These are phyloP conservation scores for Takifugu flavidus DNA, from an alignment of 2,113 vertebrate genomes.

Conservation along the genomic window DNA sequence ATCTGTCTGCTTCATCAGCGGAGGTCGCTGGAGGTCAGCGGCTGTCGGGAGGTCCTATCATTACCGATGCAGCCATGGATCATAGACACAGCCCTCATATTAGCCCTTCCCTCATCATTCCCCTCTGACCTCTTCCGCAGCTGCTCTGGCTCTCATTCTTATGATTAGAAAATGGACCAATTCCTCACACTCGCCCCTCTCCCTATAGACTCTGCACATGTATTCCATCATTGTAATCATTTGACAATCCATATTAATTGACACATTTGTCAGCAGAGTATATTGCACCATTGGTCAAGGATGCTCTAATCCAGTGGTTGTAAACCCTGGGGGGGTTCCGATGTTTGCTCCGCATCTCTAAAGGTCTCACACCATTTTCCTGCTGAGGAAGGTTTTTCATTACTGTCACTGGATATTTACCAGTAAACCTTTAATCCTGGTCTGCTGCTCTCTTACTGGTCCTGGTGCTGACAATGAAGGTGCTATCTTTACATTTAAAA, in stretches of 20 bases:
- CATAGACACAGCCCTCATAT: conserved; percentile 52
- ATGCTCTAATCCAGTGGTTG: conserved; percentile 3
- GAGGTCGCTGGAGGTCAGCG: conserved; percentile 40
- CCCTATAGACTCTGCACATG: conserved; percentile 13
- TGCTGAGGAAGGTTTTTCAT: conserved; percentile 65
- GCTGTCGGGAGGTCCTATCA: conserved; percentile 53
- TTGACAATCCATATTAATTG: conserved; percentile 53
- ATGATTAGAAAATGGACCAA: conserved; percentile 50
- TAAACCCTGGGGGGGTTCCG: conserved; percentile 11
- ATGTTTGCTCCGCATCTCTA: conserved; percentile 34
- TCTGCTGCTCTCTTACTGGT: conserved; percentile 34
- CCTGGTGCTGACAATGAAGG: neutral
- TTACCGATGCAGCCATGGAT: conserved; percentile 57
- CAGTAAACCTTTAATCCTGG: conserved; percentile 60
- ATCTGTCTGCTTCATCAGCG: conserved; percentile 33
- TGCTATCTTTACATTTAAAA: neutral
- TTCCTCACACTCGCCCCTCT: conserved; percentile 27
- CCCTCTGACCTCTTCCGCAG: conserved; percentile 55
- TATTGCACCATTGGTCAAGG: conserved; percentile 32
- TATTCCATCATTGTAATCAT: conserved; percentile 65
- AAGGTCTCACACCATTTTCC: conserved; percentile 56
- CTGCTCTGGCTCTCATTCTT: conserved; percentile 52
- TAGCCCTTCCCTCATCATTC: conserved; percentile 51
- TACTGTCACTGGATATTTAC: conserved; percentile 68
- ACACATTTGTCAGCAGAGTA: conserved; percentile 48